Conservation (phyloP, 2,113 vertebrate species). For the Poeciliopsis prolifica region DNA sequence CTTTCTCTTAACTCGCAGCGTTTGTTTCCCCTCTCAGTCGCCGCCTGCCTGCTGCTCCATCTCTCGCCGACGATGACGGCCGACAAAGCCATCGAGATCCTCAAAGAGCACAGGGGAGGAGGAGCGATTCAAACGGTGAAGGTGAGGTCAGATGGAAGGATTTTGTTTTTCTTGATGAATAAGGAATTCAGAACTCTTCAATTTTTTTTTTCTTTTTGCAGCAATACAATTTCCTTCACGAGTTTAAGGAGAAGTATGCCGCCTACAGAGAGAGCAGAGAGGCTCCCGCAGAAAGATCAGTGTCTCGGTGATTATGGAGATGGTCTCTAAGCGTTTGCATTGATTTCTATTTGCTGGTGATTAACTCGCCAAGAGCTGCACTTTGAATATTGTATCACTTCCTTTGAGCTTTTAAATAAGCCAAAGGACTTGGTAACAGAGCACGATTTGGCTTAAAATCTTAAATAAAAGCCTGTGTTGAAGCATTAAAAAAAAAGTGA, state of each 20-base stretch:
- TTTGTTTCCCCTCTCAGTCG: constrained; percentile 76
- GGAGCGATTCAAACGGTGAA: constrained; percentile 91
- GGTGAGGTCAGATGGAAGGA: constrained; percentile 68
- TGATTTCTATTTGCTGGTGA: background rate
- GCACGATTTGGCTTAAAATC: background rate
- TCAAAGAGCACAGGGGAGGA: constrained; percentile 83
- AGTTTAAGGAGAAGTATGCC: constrained; percentile 84
- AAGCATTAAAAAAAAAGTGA: too few relatives aligned
- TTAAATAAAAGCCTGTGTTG: too few relatives aligned
- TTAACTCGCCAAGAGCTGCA: constrained; percentile 42
- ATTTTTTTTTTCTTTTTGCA: constrained; percentile 38
- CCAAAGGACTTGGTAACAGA: background rate
- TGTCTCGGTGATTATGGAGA: constrained; percentile 81
- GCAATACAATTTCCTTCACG: constrained; percentile 94
- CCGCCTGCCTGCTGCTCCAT: constrained; percentile 88
- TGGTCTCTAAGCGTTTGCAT: background rate
- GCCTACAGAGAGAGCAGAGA: constrained; percentile 78
- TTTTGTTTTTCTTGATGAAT: too few relatives aligned
- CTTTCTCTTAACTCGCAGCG: background rate
- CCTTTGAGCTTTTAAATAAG: background rate
- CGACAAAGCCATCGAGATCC: constrained; percentile 85
- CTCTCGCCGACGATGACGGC: constrained; percentile 81
- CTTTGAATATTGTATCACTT: constrained; percentile 61
- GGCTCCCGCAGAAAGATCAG: constrained; percentile 67
- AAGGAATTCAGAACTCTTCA: too few relatives aligned